Evolutionary conservation across 2,888 invertebrate species (phyloP), one percentile per base, ranked within the genome.

Genomic region (Oscheius sp.): DNA sequence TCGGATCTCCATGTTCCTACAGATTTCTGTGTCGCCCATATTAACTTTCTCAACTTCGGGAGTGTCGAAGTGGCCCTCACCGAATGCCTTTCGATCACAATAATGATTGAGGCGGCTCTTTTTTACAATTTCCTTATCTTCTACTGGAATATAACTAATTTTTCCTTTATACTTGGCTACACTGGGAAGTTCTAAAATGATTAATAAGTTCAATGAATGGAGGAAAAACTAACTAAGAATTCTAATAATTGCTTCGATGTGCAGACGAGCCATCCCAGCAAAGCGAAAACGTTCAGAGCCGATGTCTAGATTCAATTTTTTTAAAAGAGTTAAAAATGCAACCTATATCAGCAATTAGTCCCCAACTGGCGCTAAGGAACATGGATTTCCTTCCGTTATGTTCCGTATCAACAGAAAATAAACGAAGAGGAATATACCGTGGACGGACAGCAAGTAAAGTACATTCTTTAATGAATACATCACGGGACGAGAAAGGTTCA

Each of bases 321-420:
- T n/a, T n/a, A 22, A 12, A 47, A 47, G 9, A 9, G 47, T 9
- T 17, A 47, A 47, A 47, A 47, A 22, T 14, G 62, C 17, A 44
- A 80, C 79, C 82, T 38, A 82, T 82, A 57, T 82, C 82, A 14
- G 82, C 82, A 38, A 82, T 71, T 14, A 82, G 70, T 2, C 82
- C 82, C 76, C 77, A 82, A 17, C 71, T 70, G 30, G 71, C 70
- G 17, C 74, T 74, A 57, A 82, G 49, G 65, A 82, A 82, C 81
- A 82, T 82, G 12, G 75, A 68, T 49, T 61, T 65, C 14, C 30
- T 44, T 9, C 74, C 74, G 47, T 77, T 68, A 30, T 54, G 32
- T 17, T 64, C 67, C 14, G 76, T 72, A 38, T 80, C 75, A 6
- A 78, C 78, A 44, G 51, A 49, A 62, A 41, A 70, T 14, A 72